These are phyloP conservation scores for Diorhabda elongata DNA, from an alignment of 1,140 invertebrate species.

Conservation along the genomic window DNA sequence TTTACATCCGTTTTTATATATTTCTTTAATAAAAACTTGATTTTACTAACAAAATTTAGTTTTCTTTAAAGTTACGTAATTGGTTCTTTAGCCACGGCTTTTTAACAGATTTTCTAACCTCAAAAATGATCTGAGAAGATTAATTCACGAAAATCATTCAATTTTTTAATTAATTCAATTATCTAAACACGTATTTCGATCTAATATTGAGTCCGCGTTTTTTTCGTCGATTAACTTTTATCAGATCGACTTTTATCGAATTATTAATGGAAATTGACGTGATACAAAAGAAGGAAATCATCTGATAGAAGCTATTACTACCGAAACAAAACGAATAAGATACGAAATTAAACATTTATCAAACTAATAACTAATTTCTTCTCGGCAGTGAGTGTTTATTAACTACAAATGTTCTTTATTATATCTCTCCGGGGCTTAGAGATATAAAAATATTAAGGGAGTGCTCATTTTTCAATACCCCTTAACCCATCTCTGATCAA, in stretches of 20 bases:
- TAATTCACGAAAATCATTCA: no score
- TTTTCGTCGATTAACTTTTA: conserved; percentile 1
- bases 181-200: no score
- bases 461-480: conserved; percentile 2
- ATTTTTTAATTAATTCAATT: no score
- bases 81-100: no score
- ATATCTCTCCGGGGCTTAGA: not conserved
- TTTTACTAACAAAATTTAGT: no score
- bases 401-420: conserved; percentile 1
- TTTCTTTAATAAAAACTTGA: no score
- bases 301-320: not conserved
- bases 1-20: no score
- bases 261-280: not conserved
- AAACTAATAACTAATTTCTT: conserved; percentile 3
- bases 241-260: not conserved
- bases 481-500: not conserved
- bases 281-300: not conserved
- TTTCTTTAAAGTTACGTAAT: no score
- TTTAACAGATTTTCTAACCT: no score
- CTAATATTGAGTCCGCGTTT: no score
- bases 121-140: no score
- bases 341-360: not conserved
- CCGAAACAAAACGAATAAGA: not conserved
- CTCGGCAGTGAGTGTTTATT: not conserved
- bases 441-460: not conserved